phyloP scores from a whole-genome alignment of 2,797 vertebrate species.

The Prunella strophiata region DNA sequence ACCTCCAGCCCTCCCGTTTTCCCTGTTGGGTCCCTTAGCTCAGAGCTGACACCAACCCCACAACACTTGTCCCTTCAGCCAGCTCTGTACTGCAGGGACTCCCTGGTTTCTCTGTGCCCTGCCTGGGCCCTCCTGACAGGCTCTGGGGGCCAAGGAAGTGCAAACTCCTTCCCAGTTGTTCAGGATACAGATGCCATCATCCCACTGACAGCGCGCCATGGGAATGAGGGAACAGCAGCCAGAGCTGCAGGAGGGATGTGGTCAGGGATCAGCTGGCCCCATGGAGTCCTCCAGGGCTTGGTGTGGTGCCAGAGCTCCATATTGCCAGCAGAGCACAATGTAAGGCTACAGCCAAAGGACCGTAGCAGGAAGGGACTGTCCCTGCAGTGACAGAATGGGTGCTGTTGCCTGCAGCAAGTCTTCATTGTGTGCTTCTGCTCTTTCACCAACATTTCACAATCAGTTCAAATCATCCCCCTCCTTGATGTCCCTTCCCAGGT shows the following conservation, averaged over 20 bases:
- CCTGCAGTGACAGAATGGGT: not conserved
- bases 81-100: not conserved
- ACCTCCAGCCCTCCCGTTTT: rapidly evolving
- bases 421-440: not conserved
- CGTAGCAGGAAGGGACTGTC: not conserved
- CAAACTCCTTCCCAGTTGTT: not conserved
- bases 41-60: not conserved
- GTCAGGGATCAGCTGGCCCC: not conserved
- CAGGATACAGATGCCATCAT: rapidly evolving
- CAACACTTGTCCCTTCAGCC: not conserved
- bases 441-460: not conserved
- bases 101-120: not conserved
- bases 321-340: not conserved
- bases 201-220: not conserved
- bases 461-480: not conserved
- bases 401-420: not conserved
- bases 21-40: rapidly evolving
- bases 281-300: not conserved
- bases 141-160: not conserved
- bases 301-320: not conserved
- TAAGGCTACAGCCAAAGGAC: not conserved
- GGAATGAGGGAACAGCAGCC: not conserved
- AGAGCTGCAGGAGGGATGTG: not conserved
- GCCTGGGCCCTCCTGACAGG: not conserved
- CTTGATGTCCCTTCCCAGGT: not conserved